Evolutionary conservation across 2,888 invertebrate species (phyloP).

Genomic region (Bombyx huttoni): DNA sequence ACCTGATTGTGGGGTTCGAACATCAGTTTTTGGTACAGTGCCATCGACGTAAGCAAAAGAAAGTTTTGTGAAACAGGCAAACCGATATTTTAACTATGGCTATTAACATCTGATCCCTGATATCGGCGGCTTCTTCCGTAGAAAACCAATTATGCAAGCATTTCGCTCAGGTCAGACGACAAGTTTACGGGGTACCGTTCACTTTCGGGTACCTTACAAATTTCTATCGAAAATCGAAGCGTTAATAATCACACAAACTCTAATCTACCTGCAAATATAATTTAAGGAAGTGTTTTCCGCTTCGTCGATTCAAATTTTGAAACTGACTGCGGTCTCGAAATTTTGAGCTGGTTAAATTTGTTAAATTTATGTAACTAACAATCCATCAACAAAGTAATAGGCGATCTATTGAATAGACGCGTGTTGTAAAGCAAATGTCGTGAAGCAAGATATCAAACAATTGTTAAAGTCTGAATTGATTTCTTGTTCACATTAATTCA

Average conservation of each 20-base stretch:
- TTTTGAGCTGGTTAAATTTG: neutral
- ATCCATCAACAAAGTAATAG: neutral
- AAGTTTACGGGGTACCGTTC: constrained; percentile 48
- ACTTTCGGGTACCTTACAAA: constrained; percentile 24
- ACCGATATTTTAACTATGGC: constrained; percentile 38
- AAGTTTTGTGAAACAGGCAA: constrained; percentile 17
- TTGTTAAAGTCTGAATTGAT: neutral
- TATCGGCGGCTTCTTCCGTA: constrained; percentile 35
- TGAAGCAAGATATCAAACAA: neutral
- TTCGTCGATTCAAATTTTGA: constrained; percentile 2
- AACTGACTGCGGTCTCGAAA: neutral
- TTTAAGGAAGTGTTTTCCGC: constrained; percentile 13
- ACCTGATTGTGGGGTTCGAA: too few relatives aligned
- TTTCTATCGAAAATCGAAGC: constrained; percentile 30
- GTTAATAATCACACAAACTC: constrained; percentile 22
- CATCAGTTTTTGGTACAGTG: too few relatives aligned
- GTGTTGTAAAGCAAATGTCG: neutral
- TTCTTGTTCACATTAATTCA: constrained; percentile 2
- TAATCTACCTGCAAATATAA: constrained; percentile 16
- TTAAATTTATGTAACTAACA: neutral
- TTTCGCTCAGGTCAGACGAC: constrained; percentile 50
- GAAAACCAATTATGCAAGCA: constrained; percentile 59
- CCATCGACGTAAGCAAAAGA: constrained; percentile 9
- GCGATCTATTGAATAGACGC: neutral
- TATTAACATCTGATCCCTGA: constrained; percentile 58